Percentiles rank a stretch among this genome's conserved stretches.
phyloP scores from a whole-genome alignment of 2,888 invertebrate genomes.

The Drosophila pullipes region DNA sequence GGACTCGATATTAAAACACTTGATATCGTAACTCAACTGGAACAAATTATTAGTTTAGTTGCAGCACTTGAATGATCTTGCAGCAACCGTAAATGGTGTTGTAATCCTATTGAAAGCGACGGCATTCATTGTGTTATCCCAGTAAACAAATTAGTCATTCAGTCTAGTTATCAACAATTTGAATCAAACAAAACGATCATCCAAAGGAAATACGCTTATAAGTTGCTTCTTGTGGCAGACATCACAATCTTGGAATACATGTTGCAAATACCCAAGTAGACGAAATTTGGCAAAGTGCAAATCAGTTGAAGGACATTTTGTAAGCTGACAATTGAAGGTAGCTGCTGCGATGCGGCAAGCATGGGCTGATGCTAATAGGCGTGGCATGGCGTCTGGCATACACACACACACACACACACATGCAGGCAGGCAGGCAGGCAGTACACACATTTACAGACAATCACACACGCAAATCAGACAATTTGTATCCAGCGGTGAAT shows the following conservation, averaged over 20 bases:
- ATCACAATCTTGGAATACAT: background rate
- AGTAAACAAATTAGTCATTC: background rate
- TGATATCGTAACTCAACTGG: background rate
- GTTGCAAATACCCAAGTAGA: background rate
- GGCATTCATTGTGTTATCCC: background rate
- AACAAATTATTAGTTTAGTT: background rate
- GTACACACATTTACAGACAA: conserved; percentile 2
- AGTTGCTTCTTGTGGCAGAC: background rate
- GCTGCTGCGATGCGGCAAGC: conserved; percentile 6
- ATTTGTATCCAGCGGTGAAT: conserved; percentile 80
- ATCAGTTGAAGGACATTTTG: conserved; percentile 31
- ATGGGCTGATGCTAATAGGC: conserved; percentile 22
- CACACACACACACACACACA: conserved; percentile 15
- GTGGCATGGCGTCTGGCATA: conserved; percentile 47
- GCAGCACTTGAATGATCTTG: background rate
- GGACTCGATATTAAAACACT: background rate
- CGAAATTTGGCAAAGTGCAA: conserved; percentile 18
- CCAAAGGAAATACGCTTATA: background rate
- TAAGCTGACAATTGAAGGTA: conserved; percentile 29
- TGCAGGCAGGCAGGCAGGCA: background rate
- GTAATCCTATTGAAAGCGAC: background rate
- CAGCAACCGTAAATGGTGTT: no score
- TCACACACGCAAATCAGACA: conserved; percentile 73
- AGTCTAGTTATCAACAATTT: background rate
- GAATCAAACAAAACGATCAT: background rate